A percentile compares a stretch with the other conserved stretches of the same genome.
These are phyloP conservation scores for Myioborus miniatus DNA, from an alignment of 2,797 vertebrate species.

Conservation along the genomic window DNA sequence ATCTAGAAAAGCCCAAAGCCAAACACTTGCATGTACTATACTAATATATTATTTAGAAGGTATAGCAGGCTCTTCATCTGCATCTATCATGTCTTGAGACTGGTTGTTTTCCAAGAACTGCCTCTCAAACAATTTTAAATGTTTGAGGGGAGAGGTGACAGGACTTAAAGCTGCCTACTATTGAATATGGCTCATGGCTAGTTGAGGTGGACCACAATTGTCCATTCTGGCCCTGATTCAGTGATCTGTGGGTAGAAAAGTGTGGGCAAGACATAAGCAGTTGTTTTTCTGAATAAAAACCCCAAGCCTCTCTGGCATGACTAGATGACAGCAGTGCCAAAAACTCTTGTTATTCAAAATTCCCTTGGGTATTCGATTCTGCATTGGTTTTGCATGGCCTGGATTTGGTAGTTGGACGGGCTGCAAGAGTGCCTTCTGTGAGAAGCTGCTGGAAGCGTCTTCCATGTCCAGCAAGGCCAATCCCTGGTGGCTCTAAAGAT, in stretches of 20 bases:
- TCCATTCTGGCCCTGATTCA: neutral
- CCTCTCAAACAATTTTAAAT: neutral
- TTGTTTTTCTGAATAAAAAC: neutral
- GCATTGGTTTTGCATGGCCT: neutral
- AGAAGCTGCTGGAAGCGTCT: neutral
- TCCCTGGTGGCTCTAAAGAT: neutral
- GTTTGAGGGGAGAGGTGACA: neutral
- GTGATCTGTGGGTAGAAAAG: neutral
- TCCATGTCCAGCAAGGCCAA: neutral
- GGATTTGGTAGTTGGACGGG: neutral
- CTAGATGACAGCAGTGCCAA: neutral
- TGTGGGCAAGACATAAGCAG: neutral
- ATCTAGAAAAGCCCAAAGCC: neutral
- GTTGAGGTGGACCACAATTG: neutral
- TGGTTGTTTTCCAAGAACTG: neutral
- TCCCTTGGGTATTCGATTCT: neutral
- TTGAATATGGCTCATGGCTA: neutral
- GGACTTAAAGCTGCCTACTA: neutral
- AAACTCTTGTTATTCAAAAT: neutral
- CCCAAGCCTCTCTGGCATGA: neutral
- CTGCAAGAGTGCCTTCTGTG: neutral
- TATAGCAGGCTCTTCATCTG: neutral
- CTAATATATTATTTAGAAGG: constrained; percentile 2
- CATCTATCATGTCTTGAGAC: neutral
- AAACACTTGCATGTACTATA: neutral